phyloP scores from a whole-genome alignment of 2,113 vertebrate species.

The Hucho hucho region DNA sequence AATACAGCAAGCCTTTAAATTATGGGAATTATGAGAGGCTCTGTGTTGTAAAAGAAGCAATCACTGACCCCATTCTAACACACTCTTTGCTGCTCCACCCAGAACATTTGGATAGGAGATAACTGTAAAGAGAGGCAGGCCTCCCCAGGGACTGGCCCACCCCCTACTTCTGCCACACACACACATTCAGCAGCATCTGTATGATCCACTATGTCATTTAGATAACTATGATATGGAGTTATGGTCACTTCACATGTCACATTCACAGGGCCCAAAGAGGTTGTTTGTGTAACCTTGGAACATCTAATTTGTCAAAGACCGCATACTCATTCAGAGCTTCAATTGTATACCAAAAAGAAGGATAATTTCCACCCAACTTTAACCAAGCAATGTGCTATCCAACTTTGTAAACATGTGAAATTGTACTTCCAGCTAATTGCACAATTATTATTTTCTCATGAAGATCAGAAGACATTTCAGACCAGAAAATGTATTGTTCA shows the following conservation, averaged over 20 bases:
- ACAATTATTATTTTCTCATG: neutral
- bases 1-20: too few relatives aligned
- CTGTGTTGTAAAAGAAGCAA: neutral
- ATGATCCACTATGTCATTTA: neutral
- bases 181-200: neutral
- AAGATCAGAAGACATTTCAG: neutral
- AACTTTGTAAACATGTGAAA: neutral
- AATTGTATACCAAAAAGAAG: neutral
- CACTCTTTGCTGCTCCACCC: neutral
- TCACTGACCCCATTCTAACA: neutral
- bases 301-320: too few relatives aligned
- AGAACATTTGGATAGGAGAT: neutral
- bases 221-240: too few relatives aligned
- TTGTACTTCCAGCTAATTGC: neutral
- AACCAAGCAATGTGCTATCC: neutral
- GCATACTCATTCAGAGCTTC: too few relatives aligned
- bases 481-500: slow-evolving; percentile 10
- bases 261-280: too few relatives aligned
- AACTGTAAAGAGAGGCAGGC: too few relatives aligned
- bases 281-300: too few relatives aligned
- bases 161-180: too few relatives aligned
- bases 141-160: too few relatives aligned
- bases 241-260: too few relatives aligned
- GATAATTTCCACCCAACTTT: neutral
- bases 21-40: too few relatives aligned